Evolutionary conservation across 37 sponge, comb jelly and placozoan genomes (phyloP), one percentile per base, ranked within the genome.

Genomic region (Crambe crambe): DNA sequence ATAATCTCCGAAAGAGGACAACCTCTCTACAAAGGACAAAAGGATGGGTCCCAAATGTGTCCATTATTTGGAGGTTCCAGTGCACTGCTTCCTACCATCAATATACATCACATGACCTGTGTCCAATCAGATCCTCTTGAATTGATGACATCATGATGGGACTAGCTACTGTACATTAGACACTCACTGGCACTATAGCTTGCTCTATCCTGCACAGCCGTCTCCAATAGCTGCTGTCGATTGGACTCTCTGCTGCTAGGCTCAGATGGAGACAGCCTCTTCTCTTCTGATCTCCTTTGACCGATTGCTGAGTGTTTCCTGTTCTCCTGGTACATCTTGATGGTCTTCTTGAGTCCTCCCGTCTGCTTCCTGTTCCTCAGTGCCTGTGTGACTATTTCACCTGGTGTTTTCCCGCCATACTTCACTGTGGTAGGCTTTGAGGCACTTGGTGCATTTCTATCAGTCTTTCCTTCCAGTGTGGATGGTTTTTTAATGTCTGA

Each of bases 291-390:
- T 3, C 21, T 5, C 6, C n/a, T 23, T 39, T 60, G 20, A 5
- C 8, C 10, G 40, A 6, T 66, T 5, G 37, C 8, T 23, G 26
- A 42, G 58, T 73, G 56, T 72, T 51, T 70, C 47, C 63, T 57
- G 61, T 56, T 88, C 72, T 88, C 83, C 65, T 88, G 83, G 77
- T 88, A 88, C 47, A 74, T 21, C 23, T 22, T 82, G 47, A 88
- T 54, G 21, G 78, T 73, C 62, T 65, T 57, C 66, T 63, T 81
- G 1, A 88, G 63, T 2, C 88, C 88, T 21, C 88, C 83, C 1
- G 62, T 17, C 18, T 61, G 40, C 47, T 18, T 73, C n/a, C 71
- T 42, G 32, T 68, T 79, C 29, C 37, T 26, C 36, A 79, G 26
- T 2, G 57, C 69, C 47, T 68, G 17, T 23, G 79, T 54, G 9